Conservation (phyloP, 2,888 invertebrate species). For the Rhingia campestris region DNA sequence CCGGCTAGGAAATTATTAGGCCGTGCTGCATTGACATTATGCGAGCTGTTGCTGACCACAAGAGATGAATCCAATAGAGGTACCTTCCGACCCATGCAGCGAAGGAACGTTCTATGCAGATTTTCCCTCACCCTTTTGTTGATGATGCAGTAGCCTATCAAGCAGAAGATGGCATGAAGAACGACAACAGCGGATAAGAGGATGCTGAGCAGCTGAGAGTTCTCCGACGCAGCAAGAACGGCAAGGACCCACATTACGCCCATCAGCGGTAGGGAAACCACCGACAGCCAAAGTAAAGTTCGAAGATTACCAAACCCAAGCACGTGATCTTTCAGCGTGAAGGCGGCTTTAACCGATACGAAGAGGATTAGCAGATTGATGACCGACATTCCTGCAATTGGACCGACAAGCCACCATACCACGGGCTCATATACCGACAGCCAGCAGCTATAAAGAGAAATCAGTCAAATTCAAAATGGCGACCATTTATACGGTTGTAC, state of each 20-base stretch:
- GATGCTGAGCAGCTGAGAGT: slow-evolving; percentile 88
- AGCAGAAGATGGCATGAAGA: slow-evolving; percentile 91
- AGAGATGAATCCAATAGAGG: slow-evolving; percentile 90
- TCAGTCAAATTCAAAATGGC: not conserved
- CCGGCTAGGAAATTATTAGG: slow-evolving; percentile 81
- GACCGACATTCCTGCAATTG: slow-evolving; percentile 90
- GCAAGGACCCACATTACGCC: slow-evolving; percentile 94
- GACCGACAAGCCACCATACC: slow-evolving; percentile 97
- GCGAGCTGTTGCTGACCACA: slow-evolving; percentile 89
- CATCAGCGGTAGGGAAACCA: slow-evolving; percentile 92
- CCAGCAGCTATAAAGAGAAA: slow-evolving; percentile 90
- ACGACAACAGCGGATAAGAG: slow-evolving; percentile 90
- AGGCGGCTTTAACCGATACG: slow-evolving; percentile 94
- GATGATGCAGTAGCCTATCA: slow-evolving; percentile 93
- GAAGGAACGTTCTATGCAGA: slow-evolving; percentile 84
- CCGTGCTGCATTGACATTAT: slow-evolving; percentile 86
- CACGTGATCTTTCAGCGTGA: slow-evolving; percentile 94
- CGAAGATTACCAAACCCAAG: slow-evolving; percentile 92
- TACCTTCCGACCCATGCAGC: slow-evolving; percentile 91
- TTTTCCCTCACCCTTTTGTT: slow-evolving; percentile 93
- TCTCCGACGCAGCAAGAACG: slow-evolving; percentile 90
- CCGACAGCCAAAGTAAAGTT: slow-evolving; percentile 93
- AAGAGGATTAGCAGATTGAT: slow-evolving; percentile 91
- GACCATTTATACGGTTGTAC: slow-evolving; percentile 80
- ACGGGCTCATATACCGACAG: slow-evolving; percentile 95